Conservation (phyloP, 1,140 invertebrate genomes). For the Diuraphis noxia region DNA sequence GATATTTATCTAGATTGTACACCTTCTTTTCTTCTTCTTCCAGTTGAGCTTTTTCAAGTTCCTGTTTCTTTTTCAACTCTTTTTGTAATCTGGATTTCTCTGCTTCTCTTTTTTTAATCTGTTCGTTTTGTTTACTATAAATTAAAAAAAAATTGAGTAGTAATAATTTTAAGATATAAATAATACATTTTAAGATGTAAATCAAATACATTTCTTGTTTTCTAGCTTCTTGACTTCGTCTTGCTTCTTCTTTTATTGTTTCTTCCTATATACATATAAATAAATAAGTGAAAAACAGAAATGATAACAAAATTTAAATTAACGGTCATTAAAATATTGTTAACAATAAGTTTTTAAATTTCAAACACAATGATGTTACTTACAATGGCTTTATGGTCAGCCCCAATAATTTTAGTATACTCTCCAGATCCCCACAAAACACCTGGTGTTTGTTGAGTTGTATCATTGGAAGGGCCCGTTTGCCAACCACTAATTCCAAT, state of each 20-base stretch:
- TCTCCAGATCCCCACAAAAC: constrained; percentile 49
- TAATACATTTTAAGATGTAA: background rate
- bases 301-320: background rate
- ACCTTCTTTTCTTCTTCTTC: constrained; percentile 47
- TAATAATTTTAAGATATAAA: background rate
- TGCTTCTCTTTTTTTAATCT: constrained; percentile 39
- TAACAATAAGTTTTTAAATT: background rate
- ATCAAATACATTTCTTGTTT: constrained; percentile 46
- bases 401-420: constrained; percentile 49
- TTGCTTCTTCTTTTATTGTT: constrained; percentile 49
- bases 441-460: constrained; percentile 32
- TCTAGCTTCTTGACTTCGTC: constrained; percentile 49
- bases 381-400: constrained; percentile 47
- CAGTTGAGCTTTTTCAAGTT: constrained; percentile 39
- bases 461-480: background rate
- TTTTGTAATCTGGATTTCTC: constrained; percentile 21
- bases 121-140: constrained; percentile 51
- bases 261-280: constrained; percentile 30
- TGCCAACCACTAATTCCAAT: constrained; percentile 39
- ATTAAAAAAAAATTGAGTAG: background rate
- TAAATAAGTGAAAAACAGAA: too few species aligned
- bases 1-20: background rate
- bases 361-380: background rate
- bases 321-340: background rate
- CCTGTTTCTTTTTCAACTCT: constrained; percentile 50